Base-by-base conservation (phyloP, 2,888 invertebrate genomes). In the Drosophila picticornis region DNA sequence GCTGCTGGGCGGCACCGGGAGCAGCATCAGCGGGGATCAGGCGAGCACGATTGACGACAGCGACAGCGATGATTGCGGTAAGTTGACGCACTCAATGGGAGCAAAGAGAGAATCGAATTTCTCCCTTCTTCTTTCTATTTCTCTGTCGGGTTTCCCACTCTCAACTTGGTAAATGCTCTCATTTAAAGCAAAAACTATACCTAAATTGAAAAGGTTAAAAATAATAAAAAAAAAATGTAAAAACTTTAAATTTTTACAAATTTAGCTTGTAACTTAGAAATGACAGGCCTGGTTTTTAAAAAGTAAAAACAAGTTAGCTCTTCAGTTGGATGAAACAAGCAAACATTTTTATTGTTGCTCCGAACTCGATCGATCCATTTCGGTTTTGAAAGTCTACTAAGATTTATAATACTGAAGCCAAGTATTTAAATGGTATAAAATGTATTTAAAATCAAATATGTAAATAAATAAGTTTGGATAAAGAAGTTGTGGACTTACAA, bases 51-150 rank as follows among this genome's bases (percentile, higher is more conserved):
- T 93, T 72, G 93, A 93, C 68, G 93, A 93, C 70, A 93, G 93
- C 84, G 93, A 93, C 80, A 93, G 93, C 81, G 93, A 93, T 70
- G 92, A 92, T 61, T 93, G 93, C 76, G 93, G 93, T 89, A 84
- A 93, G 92, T 81, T 16, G 11, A 16, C 10, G 0, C 13, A 22
- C n/a, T 22, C 29, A 29, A 6, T 46, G 22, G 16, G 7, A 7
- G 22, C 46, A 13, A 7, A 22, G 7, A 16, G 46, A 46, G 22
- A 22, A 46, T 16, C 46, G 22, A 22, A 16, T 46, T 22, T 46
- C 16, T 22, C 46, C 7, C 13, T 1, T 16, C 25, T 16, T 46
- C 22, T 22, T 22, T 13, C 3, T 13, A 7, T 13, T 7, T 13
- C 22, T 3, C 22, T 22, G 22, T 46, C 43, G 7, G 13, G 22